Evolutionary conservation across 1,140 invertebrate genomes (phyloP).

Genomic region (Hyphantria cunea): DNA sequence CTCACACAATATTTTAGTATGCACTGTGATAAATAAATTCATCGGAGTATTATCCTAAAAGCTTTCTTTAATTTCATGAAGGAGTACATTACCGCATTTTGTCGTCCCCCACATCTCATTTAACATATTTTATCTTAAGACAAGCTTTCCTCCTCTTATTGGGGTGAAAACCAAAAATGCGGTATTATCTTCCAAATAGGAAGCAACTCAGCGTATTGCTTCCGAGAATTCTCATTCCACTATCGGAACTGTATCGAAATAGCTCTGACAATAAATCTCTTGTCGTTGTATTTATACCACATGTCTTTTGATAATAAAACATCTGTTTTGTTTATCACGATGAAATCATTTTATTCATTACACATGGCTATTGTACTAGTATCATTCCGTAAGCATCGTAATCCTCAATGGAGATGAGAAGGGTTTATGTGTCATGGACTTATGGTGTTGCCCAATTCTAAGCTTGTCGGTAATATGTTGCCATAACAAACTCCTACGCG

Average conservation of each 20-base stretch:
- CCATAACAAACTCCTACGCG: conserved; percentile 22
- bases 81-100: too few relatives aligned
- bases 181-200: conserved; percentile 7
- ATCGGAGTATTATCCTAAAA: too few relatives aligned
- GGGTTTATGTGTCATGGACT: conserved; percentile 14
- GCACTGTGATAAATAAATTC: too few relatives aligned
- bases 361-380: conserved; percentile 14
- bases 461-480: conserved; percentile 7
- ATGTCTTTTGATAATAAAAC: conserved; percentile 27
- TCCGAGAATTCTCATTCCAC: conserved; percentile 5
- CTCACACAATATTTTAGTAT: too few relatives aligned
- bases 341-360: conserved; percentile 13
- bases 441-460: conserved; percentile 14
- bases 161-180: conserved; percentile 18
- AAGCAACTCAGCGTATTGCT: conserved; percentile 17
- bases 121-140: too few relatives aligned
- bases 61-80: too few relatives aligned
- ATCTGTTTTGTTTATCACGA: conserved; percentile 20
- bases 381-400: conserved; percentile 3
- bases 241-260: conserved; percentile 16
- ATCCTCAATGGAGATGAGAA: not conserved
- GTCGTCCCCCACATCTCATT: too few relatives aligned
- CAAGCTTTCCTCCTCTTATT: not conserved
- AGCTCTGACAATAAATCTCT: conserved; percentile 12
- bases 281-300: conserved; percentile 4